Evolutionary conservation across 2,113 vertebrate species (phyloP).

Genomic region (Otolemur garnettii): DNA sequence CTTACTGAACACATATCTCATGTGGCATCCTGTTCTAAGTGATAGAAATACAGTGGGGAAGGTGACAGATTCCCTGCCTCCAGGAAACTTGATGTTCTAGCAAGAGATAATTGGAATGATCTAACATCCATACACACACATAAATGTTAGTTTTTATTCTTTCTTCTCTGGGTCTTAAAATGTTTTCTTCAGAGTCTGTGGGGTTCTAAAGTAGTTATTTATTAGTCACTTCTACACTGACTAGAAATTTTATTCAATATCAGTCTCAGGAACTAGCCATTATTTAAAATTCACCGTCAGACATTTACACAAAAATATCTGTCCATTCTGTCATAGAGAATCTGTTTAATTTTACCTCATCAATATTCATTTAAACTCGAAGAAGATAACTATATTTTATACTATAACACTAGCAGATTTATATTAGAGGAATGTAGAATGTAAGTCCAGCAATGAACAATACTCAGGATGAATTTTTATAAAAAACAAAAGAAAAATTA

Average conservation of each 20-base stretch:
- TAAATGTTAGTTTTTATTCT: not conserved
- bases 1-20: not conserved
- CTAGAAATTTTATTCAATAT: not conserved
- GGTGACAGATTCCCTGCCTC: not conserved
- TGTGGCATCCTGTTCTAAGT: not conserved
- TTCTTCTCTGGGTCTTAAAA: not conserved
- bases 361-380: conserved; percentile 19
- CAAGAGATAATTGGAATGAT: not conserved
- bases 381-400: conserved; percentile 1
- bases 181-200: conserved; percentile 1
- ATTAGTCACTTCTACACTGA: too few species aligned
- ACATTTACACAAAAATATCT: conserved; percentile 39
- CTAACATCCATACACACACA: not conserved
- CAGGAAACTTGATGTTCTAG: not conserved
- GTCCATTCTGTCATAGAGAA: not conserved
- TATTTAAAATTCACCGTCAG: not conserved
- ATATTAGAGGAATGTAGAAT: conserved; percentile 28
- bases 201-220: not conserved
- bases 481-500: conserved; percentile 16
- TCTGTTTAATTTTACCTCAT: not conserved
- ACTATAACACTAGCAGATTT: not conserved
- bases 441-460: not conserved
- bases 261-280: not conserved
- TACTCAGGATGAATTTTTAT: not conserved
- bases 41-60: not conserved